Base-by-base conservation (phyloP, 2,888 invertebrate species). In the Hypomecis atomaria region DNA sequence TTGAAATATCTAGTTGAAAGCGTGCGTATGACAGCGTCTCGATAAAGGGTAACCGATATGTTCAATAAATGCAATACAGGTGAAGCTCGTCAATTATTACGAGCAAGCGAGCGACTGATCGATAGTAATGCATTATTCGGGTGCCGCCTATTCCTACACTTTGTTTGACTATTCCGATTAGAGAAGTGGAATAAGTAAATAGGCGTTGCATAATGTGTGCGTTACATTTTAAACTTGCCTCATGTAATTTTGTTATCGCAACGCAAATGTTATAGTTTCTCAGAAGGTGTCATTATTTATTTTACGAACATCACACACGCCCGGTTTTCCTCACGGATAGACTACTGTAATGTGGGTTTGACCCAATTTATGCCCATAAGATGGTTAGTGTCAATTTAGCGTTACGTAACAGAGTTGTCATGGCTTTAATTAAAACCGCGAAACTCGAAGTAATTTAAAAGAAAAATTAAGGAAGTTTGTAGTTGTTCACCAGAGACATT, bases 61-160 rank as follows among this genome's bases (percentile, higher is more conserved):
- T 45, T 56, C 60, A 62, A 62, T 53, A 48, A 59, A 62, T 34
- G 34, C 45, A 49, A 23, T 42, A 45, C 66, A 66, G 67, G 68
- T 65, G 64, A 58, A 59, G 45, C 66, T 67, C 66, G 64, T 69
- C 69, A 65, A 68, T 72, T 68, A 71, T 63, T 59, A 48, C 69
- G 59, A 62, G 52, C 49, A 65, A 68, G 53, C 60, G 66, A 44
- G 49, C 64, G 59, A 38, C 49, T 73, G 76, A 77, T 78, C 74
- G 73, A 76, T 73, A 61, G 52, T 67, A 63, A 70, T 72, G 72
- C 71, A 73, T 78, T 74, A 75, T 70, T 70, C 66, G 59, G 44
- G 49, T 44, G 64, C 63, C 62, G 67, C 73, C 71, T 71, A 70
- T 76, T 72, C 68, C 63, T 66, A 23, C 33, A 47, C 23, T 62